phyloP scores from a whole-genome alignment of 30 jellyfish, hydroid and myxozoan species.

The Aurelia sp. region DNA sequence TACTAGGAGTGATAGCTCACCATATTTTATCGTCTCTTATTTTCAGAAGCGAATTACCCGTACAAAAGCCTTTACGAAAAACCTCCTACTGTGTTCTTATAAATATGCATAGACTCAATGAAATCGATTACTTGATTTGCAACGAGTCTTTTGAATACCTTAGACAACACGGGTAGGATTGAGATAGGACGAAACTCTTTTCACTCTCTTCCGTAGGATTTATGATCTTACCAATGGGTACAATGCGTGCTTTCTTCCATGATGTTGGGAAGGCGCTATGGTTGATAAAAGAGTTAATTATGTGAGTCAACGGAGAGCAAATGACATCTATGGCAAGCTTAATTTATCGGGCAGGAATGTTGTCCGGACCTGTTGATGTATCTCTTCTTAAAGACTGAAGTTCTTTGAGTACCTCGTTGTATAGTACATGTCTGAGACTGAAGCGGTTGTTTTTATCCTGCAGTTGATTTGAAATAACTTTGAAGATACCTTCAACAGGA shows the following conservation, averaged over 20 bases:
- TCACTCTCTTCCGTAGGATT: not conserved
- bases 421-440: constrained; percentile 16
- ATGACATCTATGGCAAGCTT: constrained; percentile 24
- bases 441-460: constrained; percentile 15
- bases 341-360: constrained; percentile 24
- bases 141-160: not conserved
- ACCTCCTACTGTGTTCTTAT: too few species aligned
- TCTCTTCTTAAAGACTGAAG: constrained; percentile 17
- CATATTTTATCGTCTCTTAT: not conserved
- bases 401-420: constrained; percentile 18
- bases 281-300: not conserved
- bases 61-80: too few species aligned
- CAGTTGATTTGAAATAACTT: constrained; percentile 28
- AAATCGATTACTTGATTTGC: not conserved
- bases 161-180: not conserved
- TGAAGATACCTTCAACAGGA: constrained; percentile 42
- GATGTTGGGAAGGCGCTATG: not conserved
- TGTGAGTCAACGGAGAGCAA: constrained; percentile 12
- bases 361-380: constrained; percentile 28
- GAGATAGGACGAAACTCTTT: constrained; percentile 11
- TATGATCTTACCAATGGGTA: constrained; percentile 1
- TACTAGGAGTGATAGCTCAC: constrained; percentile 5
- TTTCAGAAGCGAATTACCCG: not conserved
- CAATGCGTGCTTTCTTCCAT: not conserved
- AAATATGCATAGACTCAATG: not conserved